Evolutionary conservation across 2,113 vertebrate species (phyloP).

Genomic region (Galeopterus variegatus): DNA sequence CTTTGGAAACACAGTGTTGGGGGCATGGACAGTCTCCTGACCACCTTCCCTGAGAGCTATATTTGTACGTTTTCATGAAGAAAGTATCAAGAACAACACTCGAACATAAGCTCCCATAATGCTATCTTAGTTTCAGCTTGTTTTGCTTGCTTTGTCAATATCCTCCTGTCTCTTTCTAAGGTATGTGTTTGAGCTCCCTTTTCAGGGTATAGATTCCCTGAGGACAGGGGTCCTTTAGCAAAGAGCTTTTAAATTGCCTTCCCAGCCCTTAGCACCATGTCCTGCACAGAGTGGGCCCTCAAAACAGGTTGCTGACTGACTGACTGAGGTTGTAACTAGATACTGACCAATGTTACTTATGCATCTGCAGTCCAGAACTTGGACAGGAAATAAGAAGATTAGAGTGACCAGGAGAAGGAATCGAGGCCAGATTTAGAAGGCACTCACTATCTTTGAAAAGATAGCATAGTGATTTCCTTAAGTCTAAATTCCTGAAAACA

Average conservation of each 20-base stretch:
- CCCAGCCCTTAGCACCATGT: not conserved
- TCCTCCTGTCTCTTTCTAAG: not conserved
- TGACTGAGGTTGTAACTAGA: not conserved
- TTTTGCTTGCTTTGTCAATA: slow-evolving; percentile 2
- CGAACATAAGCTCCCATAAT: not conserved
- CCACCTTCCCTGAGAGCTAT: not conserved
- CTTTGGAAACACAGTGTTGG: not conserved
- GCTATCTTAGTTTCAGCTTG: not conserved
- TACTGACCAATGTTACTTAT: slow-evolving; percentile 9
- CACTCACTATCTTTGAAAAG: slow-evolving; percentile 31
- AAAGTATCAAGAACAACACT: slow-evolving; percentile 31
- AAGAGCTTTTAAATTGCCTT: slow-evolving; percentile 24
- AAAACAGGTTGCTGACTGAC: slow-evolving; percentile 23
- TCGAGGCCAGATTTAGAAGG: slow-evolving; percentile 42
- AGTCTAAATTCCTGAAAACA: slow-evolving; percentile 48
- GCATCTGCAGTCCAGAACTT: not conserved
- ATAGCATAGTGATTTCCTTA: slow-evolving; percentile 26
- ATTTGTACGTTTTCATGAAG: not conserved
- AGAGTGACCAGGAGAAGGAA: slow-evolving; percentile 24
- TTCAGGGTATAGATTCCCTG: not conserved
- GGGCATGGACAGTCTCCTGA: not conserved
- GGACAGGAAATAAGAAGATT: slow-evolving; percentile 49
- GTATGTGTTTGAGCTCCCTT: not conserved
- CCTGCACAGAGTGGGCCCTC: not conserved
- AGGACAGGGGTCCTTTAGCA: not conserved